Percentiles rank a stretch among this genome's conserved stretches.
These are phyloP conservation scores for Sinocyclocheilus grahami DNA, from an alignment of 2,113 vertebrate species.

Conservation along the genomic window DNA sequence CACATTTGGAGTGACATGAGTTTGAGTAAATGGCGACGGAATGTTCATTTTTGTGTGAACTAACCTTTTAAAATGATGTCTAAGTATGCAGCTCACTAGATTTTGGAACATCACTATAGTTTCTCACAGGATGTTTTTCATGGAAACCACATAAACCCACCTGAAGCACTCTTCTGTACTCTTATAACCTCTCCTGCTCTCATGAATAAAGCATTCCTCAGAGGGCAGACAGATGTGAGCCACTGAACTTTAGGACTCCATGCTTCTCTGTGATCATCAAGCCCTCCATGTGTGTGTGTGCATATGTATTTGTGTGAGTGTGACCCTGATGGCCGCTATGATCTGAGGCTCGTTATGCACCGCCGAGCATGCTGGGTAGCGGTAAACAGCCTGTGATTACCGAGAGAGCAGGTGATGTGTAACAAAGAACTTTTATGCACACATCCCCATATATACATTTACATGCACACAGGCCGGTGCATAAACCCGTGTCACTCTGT, in stretches of 20 bases:
- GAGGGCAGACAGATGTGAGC: constrained; percentile 42
- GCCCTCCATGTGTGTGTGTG: constrained; percentile 10
- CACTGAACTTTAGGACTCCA: constrained; percentile 32
- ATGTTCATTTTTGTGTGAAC: background rate
- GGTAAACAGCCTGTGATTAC: constrained; percentile 55
- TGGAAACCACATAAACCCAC: constrained; percentile 25
- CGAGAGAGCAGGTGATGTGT: constrained; percentile 54
- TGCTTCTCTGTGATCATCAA: constrained; percentile 38
- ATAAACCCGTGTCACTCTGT: constrained; percentile 49
- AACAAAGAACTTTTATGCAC: constrained; percentile 43
- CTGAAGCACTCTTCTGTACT: constrained; percentile 16
- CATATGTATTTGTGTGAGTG: constrained; percentile 27
- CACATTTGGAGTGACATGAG: background rate
- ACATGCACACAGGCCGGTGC: constrained; percentile 39
- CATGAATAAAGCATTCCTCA: constrained; percentile 52
- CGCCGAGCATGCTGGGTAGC: constrained; percentile 47
- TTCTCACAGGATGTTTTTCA: constrained; percentile 44
- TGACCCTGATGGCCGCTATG: constrained; percentile 34
- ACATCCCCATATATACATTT: background rate
- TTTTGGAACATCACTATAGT: background rate
- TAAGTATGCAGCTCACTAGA: background rate
- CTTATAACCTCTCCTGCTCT: constrained; percentile 33
- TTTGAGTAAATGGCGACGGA: background rate
- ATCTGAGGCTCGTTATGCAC: constrained; percentile 52
- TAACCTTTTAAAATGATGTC: background rate